Percentiles rank a stretch among this genome's conserved stretches.
Evolutionary conservation across 1,140 invertebrate species (phyloP).

Genomic region (Drosophila melanica): DNA sequence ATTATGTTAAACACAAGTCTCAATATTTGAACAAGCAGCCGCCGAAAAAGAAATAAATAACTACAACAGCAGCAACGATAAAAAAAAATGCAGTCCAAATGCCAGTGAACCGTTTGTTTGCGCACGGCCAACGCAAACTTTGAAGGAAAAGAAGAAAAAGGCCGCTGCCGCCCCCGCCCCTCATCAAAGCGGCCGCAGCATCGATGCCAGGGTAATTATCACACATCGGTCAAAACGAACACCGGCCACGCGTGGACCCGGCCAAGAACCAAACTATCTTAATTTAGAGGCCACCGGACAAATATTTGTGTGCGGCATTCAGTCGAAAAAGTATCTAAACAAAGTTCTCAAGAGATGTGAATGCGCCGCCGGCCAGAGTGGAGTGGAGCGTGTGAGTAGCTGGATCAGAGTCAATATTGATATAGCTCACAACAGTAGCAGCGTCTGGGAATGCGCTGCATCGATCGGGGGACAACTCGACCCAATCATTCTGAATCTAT

Average conservation of each 20-base stretch:
- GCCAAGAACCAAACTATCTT: conserved; percentile 71
- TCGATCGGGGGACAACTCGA: not conserved
- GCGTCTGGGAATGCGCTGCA: too few relatives aligned
- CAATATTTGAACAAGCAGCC: conserved; percentile 75
- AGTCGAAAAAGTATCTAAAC: conserved; percentile 79
- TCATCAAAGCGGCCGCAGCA: conserved; percentile 72
- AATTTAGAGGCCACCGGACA: conserved; percentile 69
- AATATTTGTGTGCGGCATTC: conserved; percentile 79
- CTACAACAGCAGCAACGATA: not conserved
- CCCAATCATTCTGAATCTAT: conserved; percentile 2
- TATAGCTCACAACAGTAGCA: conserved; percentile 15
- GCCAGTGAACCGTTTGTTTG: conserved; percentile 78
- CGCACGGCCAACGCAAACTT: conserved; percentile 63
- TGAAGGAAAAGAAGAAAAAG: conserved; percentile 48
- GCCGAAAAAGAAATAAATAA: conserved; percentile 49
- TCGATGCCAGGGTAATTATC: conserved; percentile 70
- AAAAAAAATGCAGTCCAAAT: conserved; percentile 62
- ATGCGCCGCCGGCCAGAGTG: conserved; percentile 30
- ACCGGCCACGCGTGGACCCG: conserved; percentile 64
- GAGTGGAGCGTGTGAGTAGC: conserved; percentile 45
- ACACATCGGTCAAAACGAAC: conserved; percentile 80
- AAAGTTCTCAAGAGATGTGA: conserved; percentile 61
- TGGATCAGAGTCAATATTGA: conserved; percentile 54
- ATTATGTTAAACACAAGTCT: conserved; percentile 78
- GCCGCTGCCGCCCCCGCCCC: conserved; percentile 28